Evolutionary conservation across 2,113 vertebrate species (phyloP), one percentile per base, ranked within the genome.

Genomic region (Trichechus manatus): DNA sequence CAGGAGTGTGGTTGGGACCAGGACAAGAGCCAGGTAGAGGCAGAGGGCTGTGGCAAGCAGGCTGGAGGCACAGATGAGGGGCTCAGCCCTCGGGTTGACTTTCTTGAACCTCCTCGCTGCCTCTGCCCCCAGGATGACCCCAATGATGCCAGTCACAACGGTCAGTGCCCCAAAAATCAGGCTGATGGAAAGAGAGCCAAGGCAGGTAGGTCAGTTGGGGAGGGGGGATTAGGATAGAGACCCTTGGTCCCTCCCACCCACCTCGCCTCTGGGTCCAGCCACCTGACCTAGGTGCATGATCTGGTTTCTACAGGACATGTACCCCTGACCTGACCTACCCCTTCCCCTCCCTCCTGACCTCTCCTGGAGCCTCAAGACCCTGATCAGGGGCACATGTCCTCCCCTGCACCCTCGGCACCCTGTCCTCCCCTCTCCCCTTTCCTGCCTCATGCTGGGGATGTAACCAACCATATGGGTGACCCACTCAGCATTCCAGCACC

Each of bases 31-130:
- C 88, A 98, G 22, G 68, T 99, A 99, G 94, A 99, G 98, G 97
- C 98, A 99, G 17, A 99, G 98, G 3, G 98, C 97, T 0, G 99
- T 98, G 15, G 97, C 87, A 3, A 99, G 98, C 98, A 99, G 99
- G 90, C 99, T 99, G n/a, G 97, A 96, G 1, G 99, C 99, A 25
- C 99, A 99, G 98, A 99, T 99, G 95, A 99, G 96, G 5, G 99
- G 99, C 96, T 99, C 99, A 0, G 98, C 99, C 85, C 98, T 98
- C 2, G 98, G 94, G 68, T 99, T 98, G 66, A 96, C 98, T 95
- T 98, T 98, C 96, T 98, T 98, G 36, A 99, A 98, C 78, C 89
- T 97, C 96, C 98, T 98, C 2, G 99, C 98, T 4, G 98, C 97
- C 94, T 66, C 93, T 27, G 99, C 99, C 50, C 99, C 99, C 8